phyloP scores from a whole-genome alignment of 2,797 vertebrate genomes.

The Rhinoraja longicauda region DNA sequence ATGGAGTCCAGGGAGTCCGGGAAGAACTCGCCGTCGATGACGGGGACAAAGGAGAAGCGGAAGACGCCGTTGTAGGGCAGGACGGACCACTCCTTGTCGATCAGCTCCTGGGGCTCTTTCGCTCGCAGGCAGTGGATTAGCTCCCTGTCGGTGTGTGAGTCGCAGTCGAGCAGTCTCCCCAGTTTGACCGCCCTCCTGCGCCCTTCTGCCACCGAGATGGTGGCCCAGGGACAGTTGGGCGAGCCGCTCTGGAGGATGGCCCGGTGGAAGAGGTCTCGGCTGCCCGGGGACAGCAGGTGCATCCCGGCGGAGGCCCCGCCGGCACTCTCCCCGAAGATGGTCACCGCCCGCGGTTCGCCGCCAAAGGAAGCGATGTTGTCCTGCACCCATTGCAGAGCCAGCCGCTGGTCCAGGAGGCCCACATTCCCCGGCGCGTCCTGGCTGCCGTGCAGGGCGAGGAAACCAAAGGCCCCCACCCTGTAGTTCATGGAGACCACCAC shows the following conservation, averaged over 20 bases:
- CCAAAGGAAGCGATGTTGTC: slow-evolving; percentile 76
- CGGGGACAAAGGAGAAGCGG: slow-evolving; percentile 83
- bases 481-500: slow-evolving; percentile 90
- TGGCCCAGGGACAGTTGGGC: slow-evolving; percentile 83
- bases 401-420: slow-evolving; percentile 79
- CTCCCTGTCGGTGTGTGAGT: slow-evolving; percentile 70
- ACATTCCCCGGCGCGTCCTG: slow-evolving; percentile 82
- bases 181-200: slow-evolving; percentile 67
- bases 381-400: slow-evolving; percentile 82
- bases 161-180: slow-evolving; percentile 68
- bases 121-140: slow-evolving; percentile 70
- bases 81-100: slow-evolving; percentile 75
- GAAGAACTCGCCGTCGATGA: slow-evolving; percentile 78
- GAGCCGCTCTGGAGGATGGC: slow-evolving; percentile 81
- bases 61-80: slow-evolving; percentile 76
- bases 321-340: slow-evolving; percentile 86
- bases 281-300: slow-evolving; percentile 74
- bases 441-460: slow-evolving; percentile 75
- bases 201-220: slow-evolving; percentile 68
- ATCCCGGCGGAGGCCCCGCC: slow-evolving; percentile 77
- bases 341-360: slow-evolving; percentile 76
- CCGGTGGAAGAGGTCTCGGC: slow-evolving; percentile 69
- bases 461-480: slow-evolving; percentile 80
- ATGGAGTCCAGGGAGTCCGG: slow-evolving; percentile 74
- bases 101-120: slow-evolving; percentile 67